Conservation (phyloP, 1,140 invertebrate genomes). For the Heliconius eleuchia region DNA sequence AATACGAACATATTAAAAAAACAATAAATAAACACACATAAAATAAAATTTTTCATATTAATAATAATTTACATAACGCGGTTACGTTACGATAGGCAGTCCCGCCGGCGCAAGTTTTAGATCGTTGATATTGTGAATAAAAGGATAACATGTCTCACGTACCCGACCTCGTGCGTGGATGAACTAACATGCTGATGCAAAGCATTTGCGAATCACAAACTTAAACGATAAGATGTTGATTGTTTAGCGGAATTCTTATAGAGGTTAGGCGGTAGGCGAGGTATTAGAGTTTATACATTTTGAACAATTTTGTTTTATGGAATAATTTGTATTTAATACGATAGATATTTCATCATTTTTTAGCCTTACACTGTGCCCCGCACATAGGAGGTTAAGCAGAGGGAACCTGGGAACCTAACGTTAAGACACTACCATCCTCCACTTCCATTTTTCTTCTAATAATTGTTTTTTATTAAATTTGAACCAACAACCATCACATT, state of each 20-base stretch:
- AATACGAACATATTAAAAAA: no score
- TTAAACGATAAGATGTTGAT: background rate
- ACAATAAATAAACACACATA: no score
- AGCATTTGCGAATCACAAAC: background rate
- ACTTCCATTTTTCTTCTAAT: no score
- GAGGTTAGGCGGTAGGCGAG: background rate
- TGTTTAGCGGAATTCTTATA: background rate
- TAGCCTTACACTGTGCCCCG: no score
- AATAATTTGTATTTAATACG: no score
- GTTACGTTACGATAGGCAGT: background rate
- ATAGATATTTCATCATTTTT: no score
- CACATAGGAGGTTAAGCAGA: background rate
- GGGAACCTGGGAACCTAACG: no score
- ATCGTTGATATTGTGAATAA: constrained; percentile 7
- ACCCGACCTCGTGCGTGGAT: background rate
- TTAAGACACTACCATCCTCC: no score
- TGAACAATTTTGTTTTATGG: no score
- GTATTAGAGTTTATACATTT: background rate
- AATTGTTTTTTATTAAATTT: no score
- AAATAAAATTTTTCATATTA: background rate
- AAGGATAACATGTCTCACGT: background rate
- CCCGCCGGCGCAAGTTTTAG: background rate
- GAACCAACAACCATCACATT: background rate
- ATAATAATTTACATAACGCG: background rate
- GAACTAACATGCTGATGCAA: background rate